Evolutionary conservation across 2,888 invertebrate species (phyloP), one percentile per base, ranked within the genome.

Genomic region (Neoitamus cyanurus): DNA sequence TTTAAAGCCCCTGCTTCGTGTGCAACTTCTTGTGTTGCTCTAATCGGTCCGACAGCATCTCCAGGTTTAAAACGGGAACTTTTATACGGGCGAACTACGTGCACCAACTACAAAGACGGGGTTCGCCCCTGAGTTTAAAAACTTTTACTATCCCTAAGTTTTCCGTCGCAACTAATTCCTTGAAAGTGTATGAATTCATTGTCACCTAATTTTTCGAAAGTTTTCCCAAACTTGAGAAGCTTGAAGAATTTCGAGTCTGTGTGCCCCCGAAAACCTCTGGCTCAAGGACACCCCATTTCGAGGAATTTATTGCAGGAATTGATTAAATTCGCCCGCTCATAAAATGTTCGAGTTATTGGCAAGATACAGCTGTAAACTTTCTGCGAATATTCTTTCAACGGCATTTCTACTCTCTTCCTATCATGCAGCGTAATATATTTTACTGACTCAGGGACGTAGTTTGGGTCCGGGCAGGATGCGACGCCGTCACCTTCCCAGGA

Each of bases 281-380:
- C 15, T 75, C 28, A 31, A 58, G 34, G 15, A n/a, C 75, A 15
- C 34, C 28, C 58, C 30, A 11, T 80, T 30, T 34, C 31, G 13
- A 58, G 78, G 58, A 80, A 80, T 58, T 80, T 80, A 80, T 80
- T 20, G 31, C 58, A 80, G 3, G 34, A 80, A 80, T 80, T 80
- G 78, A 80, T 80, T 58, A 80, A 31, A 80, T 80, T 80, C 58
- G 31, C 58, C 58, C 25, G 31, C 77, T 58, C 78, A 80, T 80
- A 58, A 58, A 58, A 80, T 58, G 20, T 20, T 15, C 30, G 15
- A 80, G 58, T 80, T 80, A 80, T 80, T 58, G 58, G 34, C 58
- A 25, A 37, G 48, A 48, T 58, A 58, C 34, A 80, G 58, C 78
- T 30, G 20, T 15, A 34, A 42, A 58, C 78, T 80, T 58, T 20